These are phyloP conservation scores for Carassius auratus DNA, from an alignment of 2,113 vertebrate species.

Conservation along the genomic window DNA sequence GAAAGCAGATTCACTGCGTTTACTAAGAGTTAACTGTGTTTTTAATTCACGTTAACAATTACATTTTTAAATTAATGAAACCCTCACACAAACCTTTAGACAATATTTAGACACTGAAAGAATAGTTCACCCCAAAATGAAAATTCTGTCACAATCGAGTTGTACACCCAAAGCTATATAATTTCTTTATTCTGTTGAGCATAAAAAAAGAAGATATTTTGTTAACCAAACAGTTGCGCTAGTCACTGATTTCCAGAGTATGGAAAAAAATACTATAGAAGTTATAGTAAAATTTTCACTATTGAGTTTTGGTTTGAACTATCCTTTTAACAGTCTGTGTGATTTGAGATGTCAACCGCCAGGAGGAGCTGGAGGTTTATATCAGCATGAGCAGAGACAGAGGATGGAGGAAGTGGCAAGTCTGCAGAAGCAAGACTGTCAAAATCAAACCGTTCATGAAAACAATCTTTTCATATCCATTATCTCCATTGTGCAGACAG, in stretches of 20 bases:
- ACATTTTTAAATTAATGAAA: background rate
- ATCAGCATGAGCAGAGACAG: background rate
- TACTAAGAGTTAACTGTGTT: background rate
- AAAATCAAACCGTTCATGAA: background rate
- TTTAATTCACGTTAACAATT: background rate
- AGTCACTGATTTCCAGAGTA: too few species aligned
- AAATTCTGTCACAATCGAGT: too few species aligned
- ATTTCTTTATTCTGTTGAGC: background rate
- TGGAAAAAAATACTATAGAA: too few species aligned
- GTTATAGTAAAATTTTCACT: background rate
- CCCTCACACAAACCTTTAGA: too few species aligned
- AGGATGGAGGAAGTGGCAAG: background rate
- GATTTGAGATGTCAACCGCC: constrained; percentile 44
- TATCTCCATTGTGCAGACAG: background rate
- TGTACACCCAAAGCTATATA: too few species aligned
- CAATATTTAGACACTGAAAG: background rate
- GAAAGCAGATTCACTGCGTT: background rate
- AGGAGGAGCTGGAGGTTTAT: constrained; percentile 57
- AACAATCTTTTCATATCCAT: background rate
- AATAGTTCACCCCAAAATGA: background rate
- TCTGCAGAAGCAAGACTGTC: background rate
- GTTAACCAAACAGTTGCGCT: too few species aligned
- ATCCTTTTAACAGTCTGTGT: background rate
- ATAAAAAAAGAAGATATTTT: background rate
- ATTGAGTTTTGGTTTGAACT: background rate